Evolutionary conservation across 2,797 vertebrate genomes (phyloP).

Genomic region (Botia kubotai): DNA sequence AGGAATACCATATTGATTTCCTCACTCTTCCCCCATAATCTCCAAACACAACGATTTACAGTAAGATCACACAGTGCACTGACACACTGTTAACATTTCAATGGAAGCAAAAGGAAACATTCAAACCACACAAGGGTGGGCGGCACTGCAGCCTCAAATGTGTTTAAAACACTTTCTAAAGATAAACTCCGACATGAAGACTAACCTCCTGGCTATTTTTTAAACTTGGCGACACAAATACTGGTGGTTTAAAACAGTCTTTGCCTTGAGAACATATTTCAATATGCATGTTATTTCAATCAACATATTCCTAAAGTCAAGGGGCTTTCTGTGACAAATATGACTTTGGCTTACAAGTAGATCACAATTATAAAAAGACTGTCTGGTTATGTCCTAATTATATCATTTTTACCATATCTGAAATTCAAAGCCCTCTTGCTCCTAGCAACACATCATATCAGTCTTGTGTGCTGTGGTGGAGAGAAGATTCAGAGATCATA

Average conservation of each 20-base stretch:
- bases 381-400: background rate
- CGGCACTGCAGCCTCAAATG: slow-evolving; percentile 1
- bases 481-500: slow-evolving; percentile 45
- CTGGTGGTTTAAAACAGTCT: background rate
- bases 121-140: slow-evolving; percentile 22
- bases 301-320: no score
- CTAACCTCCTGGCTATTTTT: background rate
- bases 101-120: slow-evolving; percentile 39
- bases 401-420: background rate
- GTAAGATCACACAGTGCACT: slow-evolving; percentile 36
- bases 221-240: background rate
- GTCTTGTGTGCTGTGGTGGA: slow-evolving; percentile 1
- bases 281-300: background rate
- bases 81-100: slow-evolving; percentile 66
- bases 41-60: no score
- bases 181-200: slow-evolving; percentile 12
- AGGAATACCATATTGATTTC: no score
- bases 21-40: no score
- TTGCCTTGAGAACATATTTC: background rate
- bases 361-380: background rate
- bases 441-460: background rate
- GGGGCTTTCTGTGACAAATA: background rate
- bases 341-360: slow-evolving; percentile 3
- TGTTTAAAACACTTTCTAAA: slow-evolving; percentile 35
- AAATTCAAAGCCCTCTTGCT: background rate